phyloP scores from a whole-genome alignment of 2,888 invertebrate genomes.

The Drosophila mayaguana region DNA sequence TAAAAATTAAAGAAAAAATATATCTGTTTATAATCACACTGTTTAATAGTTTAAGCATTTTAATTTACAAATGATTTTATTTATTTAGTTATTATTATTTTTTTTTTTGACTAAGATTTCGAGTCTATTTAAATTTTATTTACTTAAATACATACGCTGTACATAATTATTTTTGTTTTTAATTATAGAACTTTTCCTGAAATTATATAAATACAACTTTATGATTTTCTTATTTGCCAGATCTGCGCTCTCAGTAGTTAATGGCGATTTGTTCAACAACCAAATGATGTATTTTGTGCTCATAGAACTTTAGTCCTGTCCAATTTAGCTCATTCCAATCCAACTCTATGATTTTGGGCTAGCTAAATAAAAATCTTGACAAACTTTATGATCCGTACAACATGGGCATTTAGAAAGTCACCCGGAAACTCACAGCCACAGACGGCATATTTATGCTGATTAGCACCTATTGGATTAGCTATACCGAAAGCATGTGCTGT shows the following conservation, averaged over 20 bases:
- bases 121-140: too few relatives aligned
- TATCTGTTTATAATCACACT: too few relatives aligned
- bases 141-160: too few relatives aligned
- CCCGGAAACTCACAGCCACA: constrained; percentile 67
- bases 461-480: constrained; percentile 69
- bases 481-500: constrained; percentile 47
- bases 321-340: background rate
- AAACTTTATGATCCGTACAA: constrained; percentile 30
- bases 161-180: too few relatives aligned
- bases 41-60: too few relatives aligned
- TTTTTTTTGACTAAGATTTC: too few relatives aligned
- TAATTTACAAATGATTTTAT: too few relatives aligned
- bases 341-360: constrained; percentile 9
- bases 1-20: too few relatives aligned
- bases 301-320: background rate
- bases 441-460: constrained; percentile 72
- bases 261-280: background rate
- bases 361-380: constrained; percentile 13
- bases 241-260: background rate
- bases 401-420: constrained; percentile 70
- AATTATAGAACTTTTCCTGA: too few relatives aligned
- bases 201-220: too few relatives aligned
- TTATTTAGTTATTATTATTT: too few relatives aligned
- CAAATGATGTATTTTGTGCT: background rate
- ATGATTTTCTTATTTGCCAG: too few relatives aligned